A percentile compares a stretch with the other conserved stretches of the same genome.
Conservation (phyloP, 2,888 invertebrate genomes). For the Cotesia congregata region DNA sequence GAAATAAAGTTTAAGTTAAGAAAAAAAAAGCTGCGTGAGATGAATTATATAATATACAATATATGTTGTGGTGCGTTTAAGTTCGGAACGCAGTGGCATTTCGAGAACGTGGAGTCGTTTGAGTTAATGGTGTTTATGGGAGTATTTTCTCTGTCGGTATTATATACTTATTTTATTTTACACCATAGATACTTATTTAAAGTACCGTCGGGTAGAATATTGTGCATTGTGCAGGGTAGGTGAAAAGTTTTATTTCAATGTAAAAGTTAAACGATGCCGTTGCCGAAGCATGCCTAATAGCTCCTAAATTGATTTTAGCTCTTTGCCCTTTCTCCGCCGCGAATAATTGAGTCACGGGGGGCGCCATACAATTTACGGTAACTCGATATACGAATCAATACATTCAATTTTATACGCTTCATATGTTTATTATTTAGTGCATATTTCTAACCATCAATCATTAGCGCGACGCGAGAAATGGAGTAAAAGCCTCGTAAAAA, state of each 20-base stretch:
- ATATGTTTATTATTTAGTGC: not conserved
- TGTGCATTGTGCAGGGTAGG: slow-evolving; percentile 15
- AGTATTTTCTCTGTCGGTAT: slow-evolving; percentile 28
- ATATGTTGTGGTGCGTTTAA: not conserved
- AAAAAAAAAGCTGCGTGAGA: not conserved
- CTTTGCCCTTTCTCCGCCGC: not conserved
- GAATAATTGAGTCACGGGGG: slow-evolving; percentile 30
- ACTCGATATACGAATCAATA: slow-evolving; percentile 35
- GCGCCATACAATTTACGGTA: slow-evolving; percentile 50
- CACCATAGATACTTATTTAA: slow-evolving; percentile 18
- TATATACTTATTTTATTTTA: slow-evolving; percentile 17
- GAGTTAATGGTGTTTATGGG: slow-evolving; percentile 48
- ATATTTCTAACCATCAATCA: too few relatives aligned
- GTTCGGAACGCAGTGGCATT: slow-evolving; percentile 26
- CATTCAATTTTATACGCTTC: slow-evolving; percentile 17
- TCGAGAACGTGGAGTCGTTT: slow-evolving; percentile 42
- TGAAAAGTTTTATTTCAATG: not conserved
- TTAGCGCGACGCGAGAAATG: too few relatives aligned
- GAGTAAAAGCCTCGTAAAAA: too few relatives aligned
- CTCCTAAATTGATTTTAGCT: slow-evolving; percentile 54
- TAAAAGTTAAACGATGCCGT: slow-evolving; percentile 43
- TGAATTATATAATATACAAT: not conserved
- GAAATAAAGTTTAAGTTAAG: not conserved
- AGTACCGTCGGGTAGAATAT: not conserved
- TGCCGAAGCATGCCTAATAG: slow-evolving; percentile 55